These are phyloP conservation scores for Ischnus inquisitorius DNA, from an alignment of 2,888 invertebrate species.

Conservation along the genomic window DNA sequence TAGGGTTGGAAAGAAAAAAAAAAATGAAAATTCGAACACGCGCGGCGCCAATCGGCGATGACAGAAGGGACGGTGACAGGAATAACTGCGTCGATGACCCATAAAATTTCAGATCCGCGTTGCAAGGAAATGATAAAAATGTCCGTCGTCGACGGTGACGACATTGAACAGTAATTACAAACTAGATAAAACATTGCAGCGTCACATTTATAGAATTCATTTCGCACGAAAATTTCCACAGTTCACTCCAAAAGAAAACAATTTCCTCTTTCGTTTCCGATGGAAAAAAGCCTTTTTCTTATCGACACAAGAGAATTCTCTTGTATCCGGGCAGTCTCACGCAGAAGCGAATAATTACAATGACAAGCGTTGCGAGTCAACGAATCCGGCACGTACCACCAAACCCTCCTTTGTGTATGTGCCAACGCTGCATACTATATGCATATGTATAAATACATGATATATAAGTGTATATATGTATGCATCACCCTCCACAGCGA, in stretches of 20 bases:
- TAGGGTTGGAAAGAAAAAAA: constrained; percentile 52
- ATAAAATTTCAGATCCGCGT: constrained; percentile 53
- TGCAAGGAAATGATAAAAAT: constrained; percentile 45
- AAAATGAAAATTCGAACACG: constrained; percentile 50
- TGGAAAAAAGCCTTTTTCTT: background rate
- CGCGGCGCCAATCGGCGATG: constrained; percentile 19
- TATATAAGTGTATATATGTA: background rate
- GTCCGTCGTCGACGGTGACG: constrained; percentile 7
- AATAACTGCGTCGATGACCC: constrained; percentile 56
- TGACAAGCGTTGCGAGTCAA: constrained; percentile 14
- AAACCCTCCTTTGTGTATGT: background rate
- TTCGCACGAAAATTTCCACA: too few species aligned
- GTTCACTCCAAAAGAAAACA: background rate
- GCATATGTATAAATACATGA: too few species aligned
- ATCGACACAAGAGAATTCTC: background rate
- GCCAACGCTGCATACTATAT: background rate
- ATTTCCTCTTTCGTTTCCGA: background rate
- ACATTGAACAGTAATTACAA: background rate
- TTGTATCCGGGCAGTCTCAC: background rate
- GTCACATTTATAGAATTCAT: background rate
- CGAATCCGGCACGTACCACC: constrained; percentile 24
- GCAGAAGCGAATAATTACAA: constrained; percentile 6
- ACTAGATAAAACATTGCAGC: background rate
- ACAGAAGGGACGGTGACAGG: constrained; percentile 15
- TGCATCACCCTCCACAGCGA: constrained; percentile 36